Evolutionary conservation across 2,888 invertebrate genomes (phyloP), one percentile per base, ranked within the genome.

Genomic region (Tinea semifulvella): DNA sequence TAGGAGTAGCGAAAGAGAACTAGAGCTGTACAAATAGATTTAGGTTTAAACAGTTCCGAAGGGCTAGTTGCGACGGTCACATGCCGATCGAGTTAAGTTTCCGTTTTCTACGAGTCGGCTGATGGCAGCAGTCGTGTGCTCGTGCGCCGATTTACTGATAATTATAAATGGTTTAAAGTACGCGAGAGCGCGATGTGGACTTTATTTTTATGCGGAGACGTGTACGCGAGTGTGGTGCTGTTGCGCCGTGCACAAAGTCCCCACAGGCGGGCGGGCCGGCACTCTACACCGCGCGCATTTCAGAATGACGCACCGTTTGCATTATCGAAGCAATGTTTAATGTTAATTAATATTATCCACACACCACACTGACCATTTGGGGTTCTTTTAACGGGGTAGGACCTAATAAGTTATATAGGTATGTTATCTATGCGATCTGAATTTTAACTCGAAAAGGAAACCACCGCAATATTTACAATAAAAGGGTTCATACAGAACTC

Each of bases 181-280:
- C 76, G 68, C 75, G 67, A 66, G 71, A 71, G 71, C 65, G 65
- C 68, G 63, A 67, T 57, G 71, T 69, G 57, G 76, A 77, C 75
- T 77, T 79, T 80, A 80, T 80, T 80, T 80, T 79, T 79, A 79
- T 66, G 70, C 79, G 70, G 75, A 72, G 76, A 71, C 77, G 70
- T 65, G 70, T 65, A 67, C 63, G 63, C 72, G 72, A 69, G 68
- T 65, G 67, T 64, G 73, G 69, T 73, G 68, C 28, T 18, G 35
- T 31, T 28, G 31, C 25, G 18, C 35, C 28, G 42, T n/a, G 28
- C 28, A 18, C 40, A 17, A 36, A 26, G 43, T 36, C 43, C 43
- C 38, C 35, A 40, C 58, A 56, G 57, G 52, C 62, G 58, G 60
- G 60, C 64, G 55, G 60, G 58, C 60, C 56, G 67, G 63, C 61